These are phyloP conservation scores for Heliconius himera DNA, from an alignment of 1,140 invertebrate species.

Conservation along the genomic window DNA sequence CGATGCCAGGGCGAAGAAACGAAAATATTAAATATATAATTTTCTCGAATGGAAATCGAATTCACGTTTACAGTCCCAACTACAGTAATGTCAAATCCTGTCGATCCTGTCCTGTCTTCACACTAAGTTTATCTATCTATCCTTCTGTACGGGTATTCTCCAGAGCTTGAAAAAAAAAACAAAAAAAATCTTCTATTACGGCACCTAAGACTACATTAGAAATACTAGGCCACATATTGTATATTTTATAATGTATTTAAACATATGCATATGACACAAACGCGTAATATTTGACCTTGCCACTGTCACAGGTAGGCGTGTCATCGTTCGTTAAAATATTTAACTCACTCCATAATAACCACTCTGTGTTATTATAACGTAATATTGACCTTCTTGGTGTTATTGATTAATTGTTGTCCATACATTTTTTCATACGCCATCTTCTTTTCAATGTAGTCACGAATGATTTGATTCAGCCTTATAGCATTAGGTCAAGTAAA, in stretches of 20 bases:
- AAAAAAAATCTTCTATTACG: too few species aligned
- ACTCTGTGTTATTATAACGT: not conserved
- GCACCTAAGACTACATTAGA: not conserved
- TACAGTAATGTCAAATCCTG: too few species aligned
- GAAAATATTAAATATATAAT: too few species aligned
- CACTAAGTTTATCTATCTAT: too few species aligned
- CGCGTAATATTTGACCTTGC: slow-evolving; percentile 11
- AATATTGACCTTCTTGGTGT: slow-evolving; percentile 11
- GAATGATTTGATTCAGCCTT: not conserved
- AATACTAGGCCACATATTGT: not conserved
- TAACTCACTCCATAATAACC: slow-evolving; percentile 7
- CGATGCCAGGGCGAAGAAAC: too few species aligned
- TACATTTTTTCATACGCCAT: not conserved
- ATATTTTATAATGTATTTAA: not conserved
- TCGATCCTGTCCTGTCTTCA: too few species aligned
- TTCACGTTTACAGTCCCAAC: too few species aligned
- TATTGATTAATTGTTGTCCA: slow-evolving; percentile 1
- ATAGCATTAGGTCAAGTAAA: not conserved
- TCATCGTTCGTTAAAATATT: slow-evolving; percentile 19
- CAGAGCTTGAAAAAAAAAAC: too few species aligned
- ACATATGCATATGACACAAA: not conserved
- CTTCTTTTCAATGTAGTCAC: not conserved
- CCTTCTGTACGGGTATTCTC: too few species aligned
- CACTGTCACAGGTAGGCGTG: slow-evolving; percentile 10
- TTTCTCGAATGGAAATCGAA: too few species aligned